Percentiles rank a stretch among this genome's conserved stretches.
These are phyloP conservation scores for Rhynchotus rufescens DNA, from an alignment of 2,797 vertebrate genomes.

Conservation along the genomic window DNA sequence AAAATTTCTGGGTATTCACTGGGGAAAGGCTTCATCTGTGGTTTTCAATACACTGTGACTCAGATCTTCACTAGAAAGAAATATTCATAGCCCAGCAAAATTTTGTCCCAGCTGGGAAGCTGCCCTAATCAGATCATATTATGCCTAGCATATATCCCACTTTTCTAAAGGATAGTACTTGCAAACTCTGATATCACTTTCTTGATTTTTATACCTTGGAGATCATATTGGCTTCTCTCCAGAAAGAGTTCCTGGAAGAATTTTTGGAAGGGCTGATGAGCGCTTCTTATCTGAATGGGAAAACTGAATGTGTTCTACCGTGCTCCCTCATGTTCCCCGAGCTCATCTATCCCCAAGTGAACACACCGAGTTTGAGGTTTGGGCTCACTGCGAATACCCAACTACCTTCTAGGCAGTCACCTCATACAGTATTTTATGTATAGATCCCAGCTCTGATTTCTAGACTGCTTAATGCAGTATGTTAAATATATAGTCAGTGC, in stretches of 20 bases:
- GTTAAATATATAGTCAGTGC: constrained; percentile 1
- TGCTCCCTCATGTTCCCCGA: background rate
- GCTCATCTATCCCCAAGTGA: background rate
- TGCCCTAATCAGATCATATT: background rate
- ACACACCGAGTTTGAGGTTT: background rate
- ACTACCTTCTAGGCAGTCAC: background rate
- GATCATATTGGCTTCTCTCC: background rate
- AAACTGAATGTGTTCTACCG: background rate
- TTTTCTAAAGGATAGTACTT: background rate
- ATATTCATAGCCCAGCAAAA: background rate
- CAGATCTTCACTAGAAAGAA: background rate
- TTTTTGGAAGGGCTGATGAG: background rate
- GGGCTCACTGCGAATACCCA: background rate
- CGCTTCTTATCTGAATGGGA: background rate
- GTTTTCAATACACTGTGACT: background rate
- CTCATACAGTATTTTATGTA: background rate
- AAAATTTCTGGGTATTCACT: background rate
- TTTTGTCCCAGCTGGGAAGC: background rate
- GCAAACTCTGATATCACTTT: background rate
- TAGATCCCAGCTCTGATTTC: background rate
- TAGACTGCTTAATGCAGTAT: background rate
- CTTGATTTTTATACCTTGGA: background rate
- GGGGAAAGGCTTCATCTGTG: background rate
- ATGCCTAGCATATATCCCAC: background rate
- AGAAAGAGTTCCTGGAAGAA: background rate